Conservation (phyloP, 2,113 vertebrate species). For the Chaenogobius annularis region DNA sequence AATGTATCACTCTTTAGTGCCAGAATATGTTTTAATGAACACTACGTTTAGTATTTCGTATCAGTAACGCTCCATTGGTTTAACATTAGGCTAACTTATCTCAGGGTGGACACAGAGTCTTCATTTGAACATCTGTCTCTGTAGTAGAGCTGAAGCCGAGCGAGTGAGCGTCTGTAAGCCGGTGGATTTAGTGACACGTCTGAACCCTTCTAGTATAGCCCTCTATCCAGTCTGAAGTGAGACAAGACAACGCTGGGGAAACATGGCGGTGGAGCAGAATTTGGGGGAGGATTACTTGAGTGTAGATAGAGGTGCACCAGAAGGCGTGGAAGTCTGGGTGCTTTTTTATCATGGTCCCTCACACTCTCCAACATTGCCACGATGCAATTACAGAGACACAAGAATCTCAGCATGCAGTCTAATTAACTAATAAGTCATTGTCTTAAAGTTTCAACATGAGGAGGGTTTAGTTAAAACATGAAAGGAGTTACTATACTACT, state of each 20-base stretch:
- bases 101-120: not conserved
- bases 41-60: too few relatives aligned
- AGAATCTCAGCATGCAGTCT: not conserved
- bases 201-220: conserved; percentile 10
- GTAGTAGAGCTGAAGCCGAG: conserved; percentile 32
- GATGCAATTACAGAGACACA: conserved; percentile 33
- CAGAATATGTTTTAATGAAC: too few relatives aligned
- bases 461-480: not conserved
- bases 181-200: conserved; percentile 28
- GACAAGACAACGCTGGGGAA: conserved; percentile 35
- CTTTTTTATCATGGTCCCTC: conserved; percentile 22
- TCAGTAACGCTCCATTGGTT: too few relatives aligned
- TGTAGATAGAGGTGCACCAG: conserved; percentile 17
- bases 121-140: conserved; percentile 8
- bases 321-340: not conserved
- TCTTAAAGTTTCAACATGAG: conserved; percentile 12
- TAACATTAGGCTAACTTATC: not conserved
- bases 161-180: conserved; percentile 23
- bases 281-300: conserved; percentile 18
- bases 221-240: conserved; percentile 32
- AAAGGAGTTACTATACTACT: too few relatives aligned
- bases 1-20: too few relatives aligned
- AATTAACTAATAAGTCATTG: conserved; percentile 16
- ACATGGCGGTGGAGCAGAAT: conserved; percentile 25
- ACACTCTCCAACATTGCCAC: conserved; percentile 27